These are phyloP conservation scores for Drosophila bunnanda DNA, from an alignment of 2,888 invertebrate genomes.

Conservation along the genomic window DNA sequence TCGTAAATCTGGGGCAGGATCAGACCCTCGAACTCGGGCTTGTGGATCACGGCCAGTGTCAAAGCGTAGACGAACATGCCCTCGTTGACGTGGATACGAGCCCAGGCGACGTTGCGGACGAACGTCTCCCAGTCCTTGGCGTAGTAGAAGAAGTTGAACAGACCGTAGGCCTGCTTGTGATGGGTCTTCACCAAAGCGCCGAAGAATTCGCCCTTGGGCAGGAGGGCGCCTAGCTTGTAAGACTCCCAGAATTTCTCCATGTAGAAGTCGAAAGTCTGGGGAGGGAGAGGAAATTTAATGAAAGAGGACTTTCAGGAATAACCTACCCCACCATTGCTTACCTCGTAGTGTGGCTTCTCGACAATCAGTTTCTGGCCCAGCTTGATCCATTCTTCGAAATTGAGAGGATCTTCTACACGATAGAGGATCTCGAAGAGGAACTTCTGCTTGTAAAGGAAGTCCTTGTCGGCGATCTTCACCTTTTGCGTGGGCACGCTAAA, in stretches of 20 bases:
- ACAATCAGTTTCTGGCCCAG: slow-evolving; percentile 59
- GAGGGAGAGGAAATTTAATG: background rate
- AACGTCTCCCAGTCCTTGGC: slow-evolving; percentile 90
- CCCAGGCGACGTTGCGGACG: slow-evolving; percentile 88
- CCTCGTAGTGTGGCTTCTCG: slow-evolving; percentile 72
- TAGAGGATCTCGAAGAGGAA: slow-evolving; percentile 77
- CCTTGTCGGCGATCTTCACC: slow-evolving; percentile 74
- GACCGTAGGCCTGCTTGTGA: slow-evolving; percentile 86
- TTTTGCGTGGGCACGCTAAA: slow-evolving; percentile 61
- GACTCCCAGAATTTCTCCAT: slow-evolving; percentile 80
- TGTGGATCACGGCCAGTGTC: slow-evolving; percentile 89
- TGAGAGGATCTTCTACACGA: slow-evolving; percentile 70
- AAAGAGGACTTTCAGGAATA: background rate
- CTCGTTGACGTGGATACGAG: slow-evolving; percentile 89
- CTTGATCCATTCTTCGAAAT: slow-evolving; percentile 81
- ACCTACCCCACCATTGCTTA: slow-evolving; percentile 39
- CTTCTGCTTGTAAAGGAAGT: slow-evolving; percentile 74
- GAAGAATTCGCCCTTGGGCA: slow-evolving; percentile 87
- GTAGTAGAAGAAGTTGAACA: slow-evolving; percentile 88
- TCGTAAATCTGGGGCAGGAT: slow-evolving; percentile 91
- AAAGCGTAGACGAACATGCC: slow-evolving; percentile 90
- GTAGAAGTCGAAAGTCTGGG: slow-evolving; percentile 63
- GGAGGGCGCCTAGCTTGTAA: slow-evolving; percentile 84
- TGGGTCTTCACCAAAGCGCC: slow-evolving; percentile 85
- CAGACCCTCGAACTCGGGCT: slow-evolving; percentile 88